These are phyloP conservation scores for Oryzias woworae DNA, from an alignment of 2,113 vertebrate genomes.

Conservation along the genomic window DNA sequence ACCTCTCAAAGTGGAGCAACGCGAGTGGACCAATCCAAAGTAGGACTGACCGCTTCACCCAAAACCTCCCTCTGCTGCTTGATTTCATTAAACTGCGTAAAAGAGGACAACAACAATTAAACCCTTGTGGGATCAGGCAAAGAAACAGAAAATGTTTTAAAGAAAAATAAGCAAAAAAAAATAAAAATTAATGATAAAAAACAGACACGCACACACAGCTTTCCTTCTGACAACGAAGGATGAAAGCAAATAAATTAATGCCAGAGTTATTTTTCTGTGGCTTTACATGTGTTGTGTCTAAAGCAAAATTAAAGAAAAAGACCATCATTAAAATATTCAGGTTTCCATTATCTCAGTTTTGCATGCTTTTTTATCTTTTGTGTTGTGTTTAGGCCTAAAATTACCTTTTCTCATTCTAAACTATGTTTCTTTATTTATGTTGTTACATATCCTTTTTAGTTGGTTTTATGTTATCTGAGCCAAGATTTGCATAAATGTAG, in stretches of 20 bases:
- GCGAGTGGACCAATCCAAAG: constrained; percentile 61
- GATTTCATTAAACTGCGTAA: constrained; percentile 72
- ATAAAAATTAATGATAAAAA: too few relatives aligned
- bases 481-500: too few relatives aligned
- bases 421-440: too few relatives aligned
- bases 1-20: constrained; percentile 76
- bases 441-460: too few relatives aligned
- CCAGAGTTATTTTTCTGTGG: not conserved
- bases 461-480: too few relatives aligned
- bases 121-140: constrained; percentile 10
- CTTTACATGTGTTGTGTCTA: too few relatives aligned
- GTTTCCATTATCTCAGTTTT: too few relatives aligned
- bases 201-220: constrained; percentile 8
- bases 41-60: constrained; percentile 72
- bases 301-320: too few relatives aligned
- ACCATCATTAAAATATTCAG: too few relatives aligned
- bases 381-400: too few relatives aligned
- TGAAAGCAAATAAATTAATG: not conserved
- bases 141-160: constrained; percentile 15
- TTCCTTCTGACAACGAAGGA: not conserved
- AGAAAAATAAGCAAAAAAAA: constrained; percentile 22
- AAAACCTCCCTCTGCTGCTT: constrained; percentile 40
- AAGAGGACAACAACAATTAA: constrained; percentile 60
- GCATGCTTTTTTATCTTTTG: too few relatives aligned
- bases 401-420: too few relatives aligned